phyloP scores from a whole-genome alignment of 2,888 invertebrate genomes.

The Thereva nobilitata region DNA sequence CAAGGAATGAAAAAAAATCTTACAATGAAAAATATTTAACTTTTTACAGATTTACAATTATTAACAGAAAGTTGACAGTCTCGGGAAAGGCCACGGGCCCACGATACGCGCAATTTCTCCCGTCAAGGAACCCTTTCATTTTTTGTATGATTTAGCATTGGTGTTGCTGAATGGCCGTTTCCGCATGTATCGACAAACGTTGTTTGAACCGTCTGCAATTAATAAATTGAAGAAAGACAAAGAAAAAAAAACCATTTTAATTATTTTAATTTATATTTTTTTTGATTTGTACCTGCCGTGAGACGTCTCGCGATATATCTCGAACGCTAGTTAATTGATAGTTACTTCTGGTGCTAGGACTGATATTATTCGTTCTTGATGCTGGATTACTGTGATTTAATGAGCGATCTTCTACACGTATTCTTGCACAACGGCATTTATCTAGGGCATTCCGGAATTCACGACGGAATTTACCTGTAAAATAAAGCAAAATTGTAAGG shows the following conservation, averaged over 20 bases:
- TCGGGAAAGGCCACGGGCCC: conserved; percentile 40
- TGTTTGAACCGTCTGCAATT: conserved; percentile 46
- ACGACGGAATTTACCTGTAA: conserved; percentile 73
- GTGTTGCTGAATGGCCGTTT: conserved; percentile 42
- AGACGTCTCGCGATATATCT: conserved; percentile 45
- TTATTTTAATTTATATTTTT: background rate
- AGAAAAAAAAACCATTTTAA: background rate
- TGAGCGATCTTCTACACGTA: conserved; percentile 46
- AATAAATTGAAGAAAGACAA: background rate
- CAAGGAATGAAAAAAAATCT: background rate
- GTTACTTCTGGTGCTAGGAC: conserved; percentile 47
- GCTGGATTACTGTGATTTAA: conserved; percentile 46
- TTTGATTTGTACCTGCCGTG: conserved; percentile 43
- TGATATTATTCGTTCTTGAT: conserved; percentile 46
- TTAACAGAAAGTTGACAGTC: conserved; percentile 38
- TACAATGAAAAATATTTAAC: conserved; percentile 15
- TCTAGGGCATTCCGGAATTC: conserved; percentile 73
- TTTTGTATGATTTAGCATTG: conserved; percentile 39
- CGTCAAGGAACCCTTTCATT: conserved; percentile 41
- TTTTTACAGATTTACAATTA: conserved; percentile 28
- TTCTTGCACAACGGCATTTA: conserved; percentile 62
- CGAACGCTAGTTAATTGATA: conserved; percentile 48
- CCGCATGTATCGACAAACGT: conserved; percentile 46
- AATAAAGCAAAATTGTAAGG: conserved; percentile 40
- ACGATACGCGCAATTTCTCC: conserved; percentile 42